Evolutionary conservation across 2,797 vertebrate genomes (phyloP).

Genomic region (Melanotaenia trifasciata): DNA sequence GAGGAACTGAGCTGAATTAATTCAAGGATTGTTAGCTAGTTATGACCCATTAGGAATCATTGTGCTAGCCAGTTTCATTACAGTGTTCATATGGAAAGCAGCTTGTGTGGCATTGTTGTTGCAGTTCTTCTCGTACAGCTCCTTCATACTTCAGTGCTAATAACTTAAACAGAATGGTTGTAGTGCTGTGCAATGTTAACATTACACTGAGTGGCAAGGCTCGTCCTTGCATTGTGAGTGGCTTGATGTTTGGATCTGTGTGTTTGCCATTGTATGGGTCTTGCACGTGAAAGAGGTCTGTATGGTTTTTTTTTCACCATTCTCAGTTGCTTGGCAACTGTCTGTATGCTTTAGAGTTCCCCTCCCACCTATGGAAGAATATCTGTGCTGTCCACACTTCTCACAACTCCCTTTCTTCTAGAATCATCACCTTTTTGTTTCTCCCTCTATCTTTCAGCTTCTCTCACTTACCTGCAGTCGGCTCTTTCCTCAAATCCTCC

Average conservation of each 20-base stretch:
- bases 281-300: constrained; percentile 72
- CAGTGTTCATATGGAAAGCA: constrained; percentile 23
- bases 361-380: constrained; percentile 71
- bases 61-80: constrained; percentile 8
- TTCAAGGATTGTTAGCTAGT: constrained; percentile 16
- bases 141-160: constrained; percentile 19
- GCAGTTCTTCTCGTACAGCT: constrained; percentile 13
- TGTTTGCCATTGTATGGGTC: constrained; percentile 22
- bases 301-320: constrained; percentile 43
- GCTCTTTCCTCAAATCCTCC: constrained; percentile 21
- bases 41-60: constrained; percentile 1
- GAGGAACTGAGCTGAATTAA: not conserved
- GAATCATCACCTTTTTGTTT: constrained; percentile 61
- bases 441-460: constrained; percentile 27
- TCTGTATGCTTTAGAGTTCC: constrained; percentile 79
- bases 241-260: constrained; percentile 27
- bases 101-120: constrained; percentile 10
- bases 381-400: constrained; percentile 60
- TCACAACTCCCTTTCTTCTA: constrained; percentile 53
- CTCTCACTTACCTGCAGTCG: constrained; percentile 39
- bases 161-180: constrained; percentile 34
- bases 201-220: constrained; percentile 42
- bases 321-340: constrained; percentile 85
- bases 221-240: constrained; percentile 58
- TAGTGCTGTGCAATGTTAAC: constrained; percentile 34